These are phyloP conservation scores for Nibea coibor DNA, from an alignment of 2,113 vertebrate species.

Conservation along the genomic window DNA sequence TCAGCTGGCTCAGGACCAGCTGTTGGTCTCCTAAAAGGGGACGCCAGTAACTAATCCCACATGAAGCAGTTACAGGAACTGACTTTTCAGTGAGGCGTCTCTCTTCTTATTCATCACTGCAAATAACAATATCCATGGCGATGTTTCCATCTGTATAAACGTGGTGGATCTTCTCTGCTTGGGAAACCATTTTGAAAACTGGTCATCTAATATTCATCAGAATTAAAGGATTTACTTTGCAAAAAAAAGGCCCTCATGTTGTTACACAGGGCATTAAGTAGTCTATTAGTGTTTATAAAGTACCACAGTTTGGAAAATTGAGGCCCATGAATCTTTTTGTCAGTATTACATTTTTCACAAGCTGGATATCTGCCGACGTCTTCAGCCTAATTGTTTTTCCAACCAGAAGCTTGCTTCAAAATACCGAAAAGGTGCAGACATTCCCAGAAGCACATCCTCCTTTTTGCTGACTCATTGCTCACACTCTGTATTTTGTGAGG, in stretches of 20 bases:
- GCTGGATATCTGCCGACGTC: slow-evolving; percentile 37
- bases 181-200: not conserved
- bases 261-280: slow-evolving; percentile 5
- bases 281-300: slow-evolving; percentile 5
- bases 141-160: not conserved
- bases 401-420: slow-evolving; percentile 38
- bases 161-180: not conserved
- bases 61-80: too few relatives aligned
- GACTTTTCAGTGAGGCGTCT: too few relatives aligned
- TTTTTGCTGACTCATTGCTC: slow-evolving; percentile 58
- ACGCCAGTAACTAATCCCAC: too few relatives aligned
- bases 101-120: too few relatives aligned
- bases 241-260: slow-evolving; percentile 22
- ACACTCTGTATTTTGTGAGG: slow-evolving; percentile 31
- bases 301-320: slow-evolving; percentile 9
- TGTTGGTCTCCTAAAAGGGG: too few relatives aligned
- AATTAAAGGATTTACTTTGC: slow-evolving; percentile 12
- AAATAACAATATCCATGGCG: not conserved
- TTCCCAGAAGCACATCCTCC: slow-evolving; percentile 54
- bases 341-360: slow-evolving; percentile 34
- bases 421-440: slow-evolving; percentile 55
- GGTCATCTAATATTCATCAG: not conserved
- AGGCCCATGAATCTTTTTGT: slow-evolving; percentile 8
- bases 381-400: slow-evolving; percentile 61
- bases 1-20: too few relatives aligned